A percentile compares a stretch with the other conserved stretches of the same genome.
Conservation (phyloP, 2,888 invertebrate genomes). For the Camptogramma bilineatum region DNA sequence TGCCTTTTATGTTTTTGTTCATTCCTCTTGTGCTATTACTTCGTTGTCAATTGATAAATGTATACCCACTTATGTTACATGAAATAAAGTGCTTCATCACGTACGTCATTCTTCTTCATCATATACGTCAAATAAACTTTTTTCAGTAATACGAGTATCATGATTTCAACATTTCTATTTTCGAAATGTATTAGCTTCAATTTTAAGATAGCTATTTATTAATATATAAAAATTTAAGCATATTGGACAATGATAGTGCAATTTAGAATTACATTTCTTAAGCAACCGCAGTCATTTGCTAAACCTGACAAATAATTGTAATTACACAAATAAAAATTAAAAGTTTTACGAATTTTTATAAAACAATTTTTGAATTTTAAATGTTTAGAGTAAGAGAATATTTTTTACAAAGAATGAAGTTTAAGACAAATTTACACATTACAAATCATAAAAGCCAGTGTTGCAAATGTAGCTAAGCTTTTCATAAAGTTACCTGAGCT, state of each 20-base stretch:
- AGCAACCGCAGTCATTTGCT: not conserved
- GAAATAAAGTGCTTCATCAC: not conserved
- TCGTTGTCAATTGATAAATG: not conserved
- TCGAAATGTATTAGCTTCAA: no score
- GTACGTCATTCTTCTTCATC: no score
- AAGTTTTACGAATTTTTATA: no score
- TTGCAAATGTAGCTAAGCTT: slow-evolving; percentile 1
- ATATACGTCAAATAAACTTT: no score
- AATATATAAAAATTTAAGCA: no score
- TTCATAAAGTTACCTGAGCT: slow-evolving; percentile 24
- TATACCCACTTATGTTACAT: not conserved
- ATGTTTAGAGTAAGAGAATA: not conserved
- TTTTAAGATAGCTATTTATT: no score
- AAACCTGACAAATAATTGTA: no score
- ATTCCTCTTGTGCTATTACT: not conserved
- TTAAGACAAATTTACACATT: not conserved
- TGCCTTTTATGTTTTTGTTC: not conserved
- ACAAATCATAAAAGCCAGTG: not conserved
- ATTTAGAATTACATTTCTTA: no score
- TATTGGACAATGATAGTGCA: no score
- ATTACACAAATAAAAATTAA: no score
- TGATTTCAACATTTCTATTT: no score
- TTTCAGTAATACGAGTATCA: no score
- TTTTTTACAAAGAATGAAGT: not conserved
- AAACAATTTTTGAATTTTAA: not conserved